Percentiles rank a stretch among this genome's conserved stretches.
Conservation (phyloP, 1,140 invertebrate genomes). For the Diploscapter pachys region DNA sequence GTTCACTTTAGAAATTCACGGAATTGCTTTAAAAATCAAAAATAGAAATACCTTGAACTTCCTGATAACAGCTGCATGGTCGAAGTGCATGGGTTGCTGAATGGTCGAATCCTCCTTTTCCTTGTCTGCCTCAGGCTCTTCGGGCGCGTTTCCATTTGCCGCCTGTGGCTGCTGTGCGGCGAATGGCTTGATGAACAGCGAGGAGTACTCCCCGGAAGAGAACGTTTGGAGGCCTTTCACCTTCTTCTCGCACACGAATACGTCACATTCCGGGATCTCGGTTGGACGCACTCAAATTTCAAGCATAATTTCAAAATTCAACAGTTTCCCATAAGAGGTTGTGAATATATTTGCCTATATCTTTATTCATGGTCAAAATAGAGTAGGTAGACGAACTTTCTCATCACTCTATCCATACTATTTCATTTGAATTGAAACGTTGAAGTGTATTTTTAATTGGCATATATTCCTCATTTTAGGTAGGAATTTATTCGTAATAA, state of each 20-base stretch:
- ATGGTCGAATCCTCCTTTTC: slow-evolving; percentile 4
- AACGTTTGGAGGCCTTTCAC: slow-evolving; percentile 72
- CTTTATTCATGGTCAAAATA: too few species aligned
- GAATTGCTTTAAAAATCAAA: too few species aligned
- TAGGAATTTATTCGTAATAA: slow-evolving; percentile 6
- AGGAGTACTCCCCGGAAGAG: slow-evolving; percentile 6
- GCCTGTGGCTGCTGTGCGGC: background rate
- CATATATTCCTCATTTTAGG: too few species aligned
- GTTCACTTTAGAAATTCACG: too few species aligned
- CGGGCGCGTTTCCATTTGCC: background rate
- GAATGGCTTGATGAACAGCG: background rate
- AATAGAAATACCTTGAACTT: slow-evolving; percentile 23
- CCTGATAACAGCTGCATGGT: slow-evolving; percentile 17
- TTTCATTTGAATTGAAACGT: background rate
- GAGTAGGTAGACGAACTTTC: too few species aligned
- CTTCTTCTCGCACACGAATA: slow-evolving; percentile 86
- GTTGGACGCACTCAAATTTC: slow-evolving; percentile 75
- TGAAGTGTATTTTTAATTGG: slow-evolving; percentile 5
- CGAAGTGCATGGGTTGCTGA: slow-evolving; percentile 12
- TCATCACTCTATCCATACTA: background rate
- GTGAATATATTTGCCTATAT: too few species aligned
- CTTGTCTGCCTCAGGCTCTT: background rate
- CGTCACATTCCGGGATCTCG: slow-evolving; percentile 84
- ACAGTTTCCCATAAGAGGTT: too few species aligned
- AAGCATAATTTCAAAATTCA: background rate